These are phyloP conservation scores for Limnephilus auricula DNA, from an alignment of 2,888 invertebrate species.

Conservation along the genomic window DNA sequence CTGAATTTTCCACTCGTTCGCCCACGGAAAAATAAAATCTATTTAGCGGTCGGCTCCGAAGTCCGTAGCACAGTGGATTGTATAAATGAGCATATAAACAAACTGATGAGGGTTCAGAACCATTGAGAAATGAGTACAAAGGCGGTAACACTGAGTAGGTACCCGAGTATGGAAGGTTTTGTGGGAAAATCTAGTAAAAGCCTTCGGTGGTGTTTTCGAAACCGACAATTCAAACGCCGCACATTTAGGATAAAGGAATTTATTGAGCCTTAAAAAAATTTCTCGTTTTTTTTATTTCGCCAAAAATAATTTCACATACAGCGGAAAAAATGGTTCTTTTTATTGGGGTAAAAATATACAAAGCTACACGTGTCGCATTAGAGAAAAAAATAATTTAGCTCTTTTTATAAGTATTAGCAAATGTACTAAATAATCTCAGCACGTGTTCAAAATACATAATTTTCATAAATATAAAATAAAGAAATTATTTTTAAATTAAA, in stretches of 20 bases:
- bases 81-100: conserved; percentile 57
- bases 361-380: neutral
- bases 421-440: too few species aligned
- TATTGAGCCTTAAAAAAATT: neutral
- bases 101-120: conserved; percentile 59
- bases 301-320: neutral
- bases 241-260: conserved; percentile 11
- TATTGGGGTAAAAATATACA: neutral
- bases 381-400: neutral
- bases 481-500: too few species aligned
- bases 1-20: conserved; percentile 2
- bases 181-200: conserved; percentile 38
- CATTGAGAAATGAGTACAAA: conserved; percentile 50
- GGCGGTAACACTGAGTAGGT: conserved; percentile 32
- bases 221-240: conserved; percentile 17
- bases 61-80: conserved; percentile 34
- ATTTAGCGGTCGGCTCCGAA: neutral
- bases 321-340: neutral
- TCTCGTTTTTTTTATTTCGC: neutral
- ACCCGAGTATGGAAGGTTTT: conserved; percentile 27
- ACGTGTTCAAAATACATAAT: too few species aligned
- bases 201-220: conserved; percentile 23
- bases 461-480: too few species aligned
- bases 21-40: conserved; percentile 17
- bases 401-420: too few species aligned